Conservation (phyloP, 1,140 invertebrate species). For the Acromyrmex heyeri region DNA sequence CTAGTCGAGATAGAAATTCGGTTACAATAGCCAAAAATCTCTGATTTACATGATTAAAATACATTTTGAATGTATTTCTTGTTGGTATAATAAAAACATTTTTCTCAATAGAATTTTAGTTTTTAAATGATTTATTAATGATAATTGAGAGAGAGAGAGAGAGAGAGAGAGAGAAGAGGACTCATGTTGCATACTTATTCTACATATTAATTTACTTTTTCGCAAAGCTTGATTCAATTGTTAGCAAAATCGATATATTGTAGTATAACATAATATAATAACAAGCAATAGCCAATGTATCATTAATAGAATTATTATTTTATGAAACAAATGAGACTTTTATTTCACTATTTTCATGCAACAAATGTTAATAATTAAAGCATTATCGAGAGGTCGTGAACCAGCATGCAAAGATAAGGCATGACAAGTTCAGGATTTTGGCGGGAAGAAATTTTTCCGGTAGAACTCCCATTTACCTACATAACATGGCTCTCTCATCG, state of each 20-base stretch:
- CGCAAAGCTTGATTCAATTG: not conserved
- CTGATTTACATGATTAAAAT: no score
- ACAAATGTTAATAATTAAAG: not conserved
- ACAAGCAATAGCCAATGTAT: not conserved
- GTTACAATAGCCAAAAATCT: no score
- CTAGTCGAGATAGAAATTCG: no score
- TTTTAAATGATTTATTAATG: slow-evolving; percentile 1
- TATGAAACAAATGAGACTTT: not conserved
- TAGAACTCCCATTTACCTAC: slow-evolving; percentile 49
- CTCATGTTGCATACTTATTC: not conserved
- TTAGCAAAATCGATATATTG: not conserved
- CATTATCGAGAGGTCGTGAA: not conserved
- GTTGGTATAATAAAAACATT: no score
- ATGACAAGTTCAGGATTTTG: not conserved
- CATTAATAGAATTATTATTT: not conserved
- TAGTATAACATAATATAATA: not conserved
- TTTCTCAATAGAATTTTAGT: not conserved
- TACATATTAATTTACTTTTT: not conserved
- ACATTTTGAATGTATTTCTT: no score
- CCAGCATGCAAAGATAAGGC: not conserved
- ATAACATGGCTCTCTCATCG: not conserved
- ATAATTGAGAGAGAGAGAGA: not conserved
- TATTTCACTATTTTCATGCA: not conserved
- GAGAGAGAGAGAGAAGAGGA: not conserved
- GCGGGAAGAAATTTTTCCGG: not conserved